Evolutionary conservation across 2,113 vertebrate genomes (phyloP), one percentile per base, ranked within the genome.

Genomic region (Entelurus aequoreus): DNA sequence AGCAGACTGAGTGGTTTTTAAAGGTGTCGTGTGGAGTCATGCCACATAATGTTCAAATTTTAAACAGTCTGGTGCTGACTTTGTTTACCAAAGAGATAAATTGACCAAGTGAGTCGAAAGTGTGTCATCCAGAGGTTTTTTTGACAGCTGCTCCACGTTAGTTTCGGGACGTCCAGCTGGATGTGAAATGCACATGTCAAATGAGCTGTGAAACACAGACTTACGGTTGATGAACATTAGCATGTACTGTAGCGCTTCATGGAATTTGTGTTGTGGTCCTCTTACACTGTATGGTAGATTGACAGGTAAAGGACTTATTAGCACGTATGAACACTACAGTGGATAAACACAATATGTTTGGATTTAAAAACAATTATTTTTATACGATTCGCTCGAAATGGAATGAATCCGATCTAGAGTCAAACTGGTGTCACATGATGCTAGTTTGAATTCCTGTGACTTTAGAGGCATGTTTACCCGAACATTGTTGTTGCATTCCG

Each of bases 131-230:
- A 74, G 60, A 47, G 66, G 60, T 68, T 69, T 46, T 46, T 46
- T 16, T 72, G 80, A 83, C 85, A 86, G 81, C 83, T 85, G 83
- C 74, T 85, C 68, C 72, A 74, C 72, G 82, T 88, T 83, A 81
- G 64, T 83, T 81, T 71, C 69, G 68, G 78, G 65, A 44, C 79
- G 78, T 76, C 77, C 68, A 76, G 57, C 42, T 46, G 42, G 42
- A 46, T 69, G 47, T 63, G 75, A 79, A 57, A 74, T 63, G 70
- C 69, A 75, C 63, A 78, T 54, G 71, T 82, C 58, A 82, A 83
- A 84, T 79, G 78, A 85, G 77, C 63, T 77, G 77, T 79, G 66
- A 84, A 80, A 80, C 68, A 75, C 60, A 63, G 59, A 50, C 65
- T 75, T 69, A 48, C 70, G 69, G 44, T 75, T 37, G 53, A 13